These are phyloP conservation scores for Turritopsis rubra DNA, from an alignment of 30 jellyfish, hydroid and myxozoan genomes.

Conservation along the genomic window DNA sequence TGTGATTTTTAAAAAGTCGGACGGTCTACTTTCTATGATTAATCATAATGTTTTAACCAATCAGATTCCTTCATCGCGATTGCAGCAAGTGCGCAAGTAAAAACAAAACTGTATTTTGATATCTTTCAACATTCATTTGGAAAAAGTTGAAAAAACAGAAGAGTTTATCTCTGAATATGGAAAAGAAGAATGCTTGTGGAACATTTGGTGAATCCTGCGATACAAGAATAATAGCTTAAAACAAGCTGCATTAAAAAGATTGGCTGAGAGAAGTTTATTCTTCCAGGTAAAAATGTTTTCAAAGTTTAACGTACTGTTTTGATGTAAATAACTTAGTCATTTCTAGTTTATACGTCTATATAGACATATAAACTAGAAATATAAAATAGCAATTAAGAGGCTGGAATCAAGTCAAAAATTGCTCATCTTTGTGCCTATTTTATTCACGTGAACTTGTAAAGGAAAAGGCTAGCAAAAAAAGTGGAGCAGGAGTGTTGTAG, in stretches of 20 bases:
- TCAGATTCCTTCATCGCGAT: not conserved
- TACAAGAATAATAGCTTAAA: not conserved
- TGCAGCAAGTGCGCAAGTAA: not conserved
- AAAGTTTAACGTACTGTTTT: not conserved
- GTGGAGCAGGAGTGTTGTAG: not conserved
- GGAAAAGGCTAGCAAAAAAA: not conserved
- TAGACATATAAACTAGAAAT: too few species aligned
- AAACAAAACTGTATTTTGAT: not conserved
- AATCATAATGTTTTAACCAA: not conserved
- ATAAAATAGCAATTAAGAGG: too few species aligned
- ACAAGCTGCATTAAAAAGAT: not conserved
- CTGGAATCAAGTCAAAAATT: not conserved
- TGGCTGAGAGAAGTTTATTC: not conserved
- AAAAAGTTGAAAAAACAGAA: not conserved
- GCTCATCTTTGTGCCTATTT: not conserved
- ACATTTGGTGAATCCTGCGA: not conserved
- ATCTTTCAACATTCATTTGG: not conserved
- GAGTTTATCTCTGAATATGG: not conserved
- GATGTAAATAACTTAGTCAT: not conserved
- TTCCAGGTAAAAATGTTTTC: not conserved
- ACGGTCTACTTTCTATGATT: not conserved
- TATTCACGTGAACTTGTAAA: not conserved
- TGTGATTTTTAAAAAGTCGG: not conserved
- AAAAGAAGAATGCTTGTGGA: not conserved
- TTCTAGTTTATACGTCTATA: too few species aligned